Base-by-base conservation (phyloP, 2,797 vertebrate species). In the Ataeniobius toweri region DNA sequence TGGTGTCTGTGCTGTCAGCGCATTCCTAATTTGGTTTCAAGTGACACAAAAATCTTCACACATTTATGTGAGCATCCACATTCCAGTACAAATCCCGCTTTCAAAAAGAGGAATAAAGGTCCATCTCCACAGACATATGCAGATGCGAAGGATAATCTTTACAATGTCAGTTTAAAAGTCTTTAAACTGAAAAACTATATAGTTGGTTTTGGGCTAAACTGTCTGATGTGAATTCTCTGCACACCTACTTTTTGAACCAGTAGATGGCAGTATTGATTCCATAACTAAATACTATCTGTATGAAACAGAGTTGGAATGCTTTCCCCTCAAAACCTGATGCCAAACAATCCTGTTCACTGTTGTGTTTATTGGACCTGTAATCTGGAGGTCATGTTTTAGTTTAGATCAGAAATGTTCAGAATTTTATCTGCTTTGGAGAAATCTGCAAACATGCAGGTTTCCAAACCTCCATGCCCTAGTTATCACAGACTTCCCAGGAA, bases 391-490 rank as follows among this genome's bases (percentile, higher is more conserved):
- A 81, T 90, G 88, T 91, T 92, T 89, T 88, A 80, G 71, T 89
- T 88, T 73, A 71, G 10, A 83, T 85, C 72, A 90, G 65, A 91
- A 90, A 92, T 91, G 85, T 90, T 90, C 82, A 8, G 83, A 88
- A 87, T 89, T 80, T 88, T 89, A 91, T 92, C 92, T 78, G 80
- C 44, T 63, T 22, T 76, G 59, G 41, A 70, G 39, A 83, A 79
- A 86, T 88, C 63, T 0, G 70, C 58, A 70, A 69, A 41, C 55
- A 18, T 71, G n/a, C 56, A 70, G 50, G 65, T 79, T 48, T 72
- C 76, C n/a, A 63, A 10, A 26, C 81, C 44, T 74, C 46, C 55
- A 48, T 36, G 76, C 86, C 89, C 91, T 90, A 86, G 83, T 89
- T 86, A 91, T 88, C 63, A 10, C 24, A 68, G 24, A 80, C 72